Evolutionary conservation across 2,797 vertebrate species (phyloP).

Genomic region (Ptychobarbus kaznakovi): DNA sequence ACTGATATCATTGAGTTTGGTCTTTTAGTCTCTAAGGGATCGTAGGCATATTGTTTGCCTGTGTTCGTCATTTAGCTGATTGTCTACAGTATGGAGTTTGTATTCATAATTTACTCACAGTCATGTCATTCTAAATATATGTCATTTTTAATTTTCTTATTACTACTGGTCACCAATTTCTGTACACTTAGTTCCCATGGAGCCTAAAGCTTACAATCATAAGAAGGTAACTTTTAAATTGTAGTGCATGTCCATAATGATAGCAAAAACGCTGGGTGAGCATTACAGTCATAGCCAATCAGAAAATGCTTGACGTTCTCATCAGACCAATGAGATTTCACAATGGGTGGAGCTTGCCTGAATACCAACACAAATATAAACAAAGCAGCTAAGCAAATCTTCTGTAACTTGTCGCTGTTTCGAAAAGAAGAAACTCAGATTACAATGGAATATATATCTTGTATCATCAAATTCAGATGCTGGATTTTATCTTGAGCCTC

Average conservation of each 20-base stretch:
- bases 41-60: not conserved
- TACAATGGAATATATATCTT: not conserved
- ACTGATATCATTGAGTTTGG: constrained; percentile 32
- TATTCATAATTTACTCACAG: not conserved
- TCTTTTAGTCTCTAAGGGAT: not conserved
- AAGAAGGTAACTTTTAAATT: too few relatives aligned
- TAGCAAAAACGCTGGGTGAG: not conserved
- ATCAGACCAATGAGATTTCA: not conserved
- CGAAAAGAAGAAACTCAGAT: not conserved
- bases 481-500: not conserved
- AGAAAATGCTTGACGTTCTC: not conserved
- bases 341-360: not conserved
- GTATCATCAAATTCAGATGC: not conserved
- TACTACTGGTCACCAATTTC: not conserved
- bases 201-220: too few relatives aligned
- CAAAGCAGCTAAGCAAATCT: not conserved
- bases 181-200: too few relatives aligned
- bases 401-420: not conserved
- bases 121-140: not conserved
- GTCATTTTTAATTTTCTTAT: not conserved
- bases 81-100: not conserved
- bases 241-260: not conserved
- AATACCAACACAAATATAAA: not conserved
- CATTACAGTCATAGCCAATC: not conserved
- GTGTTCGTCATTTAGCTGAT: not conserved